A percentile compares a stretch with the other conserved stretches of the same genome.
Evolutionary conservation across 2,797 vertebrate genomes (phyloP).

Genomic region (Megaceryle alcyon): DNA sequence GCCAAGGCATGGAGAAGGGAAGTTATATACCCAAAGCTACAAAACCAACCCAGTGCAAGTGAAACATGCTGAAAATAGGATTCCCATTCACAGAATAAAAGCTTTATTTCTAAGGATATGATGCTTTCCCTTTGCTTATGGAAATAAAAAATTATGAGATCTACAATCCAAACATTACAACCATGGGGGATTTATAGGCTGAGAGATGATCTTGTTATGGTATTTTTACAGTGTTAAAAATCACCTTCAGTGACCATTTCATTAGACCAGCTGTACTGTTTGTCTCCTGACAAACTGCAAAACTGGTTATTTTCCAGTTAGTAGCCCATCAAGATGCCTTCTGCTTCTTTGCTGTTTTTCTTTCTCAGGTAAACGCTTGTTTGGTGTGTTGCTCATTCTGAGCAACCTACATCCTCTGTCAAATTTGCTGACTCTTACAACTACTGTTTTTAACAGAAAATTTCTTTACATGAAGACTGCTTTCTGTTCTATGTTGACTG

Average conservation of each 20-base stretch:
- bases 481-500: background rate
- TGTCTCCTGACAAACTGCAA: background rate
- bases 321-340: background rate
- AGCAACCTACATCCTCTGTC: background rate
- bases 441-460: background rate
- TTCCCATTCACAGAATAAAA: background rate
- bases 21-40: background rate
- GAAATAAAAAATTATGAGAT: background rate
- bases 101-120: background rate
- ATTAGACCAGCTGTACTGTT: background rate
- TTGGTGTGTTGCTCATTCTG: background rate
- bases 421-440: background rate
- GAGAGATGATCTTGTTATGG: background rate
- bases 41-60: fast-evolving
- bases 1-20: background rate
- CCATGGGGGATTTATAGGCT: background rate
- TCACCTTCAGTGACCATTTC: background rate
- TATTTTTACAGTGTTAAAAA: background rate
- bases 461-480: background rate
- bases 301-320: background rate
- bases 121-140: background rate
- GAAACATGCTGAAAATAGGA: background rate
- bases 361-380: background rate
- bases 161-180: background rate
- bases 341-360: background rate